phyloP scores from a whole-genome alignment of 2,113 vertebrate species.

The Triplophysa tibetana region DNA sequence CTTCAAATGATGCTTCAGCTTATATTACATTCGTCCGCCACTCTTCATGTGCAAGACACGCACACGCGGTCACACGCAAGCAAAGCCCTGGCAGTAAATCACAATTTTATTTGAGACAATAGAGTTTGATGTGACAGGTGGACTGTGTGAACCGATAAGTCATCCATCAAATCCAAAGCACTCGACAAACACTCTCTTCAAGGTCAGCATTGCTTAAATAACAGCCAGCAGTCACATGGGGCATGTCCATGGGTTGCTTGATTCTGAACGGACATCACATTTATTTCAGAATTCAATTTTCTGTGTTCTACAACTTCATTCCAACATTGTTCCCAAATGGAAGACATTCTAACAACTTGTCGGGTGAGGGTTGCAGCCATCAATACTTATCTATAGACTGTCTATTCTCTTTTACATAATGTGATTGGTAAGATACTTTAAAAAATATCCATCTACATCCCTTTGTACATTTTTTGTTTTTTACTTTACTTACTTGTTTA shows the following conservation, averaged over 20 bases:
- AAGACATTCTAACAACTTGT: too few relatives aligned
- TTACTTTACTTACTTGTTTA: too few relatives aligned
- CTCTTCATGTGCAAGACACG: not conserved
- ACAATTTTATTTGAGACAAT: constrained; percentile 48
- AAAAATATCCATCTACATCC: too few relatives aligned
- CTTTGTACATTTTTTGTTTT: too few relatives aligned
- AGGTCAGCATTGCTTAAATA: constrained; percentile 44
- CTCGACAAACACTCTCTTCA: constrained; percentile 37
- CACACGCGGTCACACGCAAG: not conserved
- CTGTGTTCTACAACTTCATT: too few relatives aligned
- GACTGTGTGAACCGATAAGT: constrained; percentile 48
- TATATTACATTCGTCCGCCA: not conserved
- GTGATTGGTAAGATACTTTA: too few relatives aligned
- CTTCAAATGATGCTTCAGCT: not conserved
- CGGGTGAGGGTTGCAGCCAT: too few relatives aligned
- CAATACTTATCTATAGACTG: too few relatives aligned
- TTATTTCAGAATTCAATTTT: too few relatives aligned
- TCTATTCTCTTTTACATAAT: not conserved
- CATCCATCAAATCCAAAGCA: constrained; percentile 53
- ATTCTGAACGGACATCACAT: too few relatives aligned
- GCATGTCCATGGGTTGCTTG: not conserved
- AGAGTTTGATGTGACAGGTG: constrained; percentile 51
- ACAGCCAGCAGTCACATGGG: not conserved
- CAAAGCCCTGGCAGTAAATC: constrained; percentile 27
- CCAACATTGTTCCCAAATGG: too few relatives aligned